Percentiles rank a stretch among this genome's conserved stretches.
Evolutionary conservation across 2,888 invertebrate genomes (phyloP).

Genomic region (Nycteola revayana): DNA sequence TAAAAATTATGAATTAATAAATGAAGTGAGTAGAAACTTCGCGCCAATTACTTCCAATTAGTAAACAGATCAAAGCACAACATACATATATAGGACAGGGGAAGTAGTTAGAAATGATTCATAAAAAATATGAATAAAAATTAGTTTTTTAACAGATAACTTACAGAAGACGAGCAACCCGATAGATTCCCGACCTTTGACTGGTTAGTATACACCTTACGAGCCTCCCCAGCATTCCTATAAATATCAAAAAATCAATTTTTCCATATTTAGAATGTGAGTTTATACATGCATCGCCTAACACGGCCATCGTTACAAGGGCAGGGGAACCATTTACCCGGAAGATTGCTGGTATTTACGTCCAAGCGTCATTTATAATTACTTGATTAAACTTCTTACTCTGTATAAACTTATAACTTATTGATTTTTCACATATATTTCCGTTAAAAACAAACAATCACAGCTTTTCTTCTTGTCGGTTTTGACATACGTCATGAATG

Average conservation of each 20-base stretch:
- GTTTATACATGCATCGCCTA: constrained; percentile 67
- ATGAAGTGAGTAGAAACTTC: constrained; percentile 14
- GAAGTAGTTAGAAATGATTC: constrained; percentile 10
- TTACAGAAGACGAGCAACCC: constrained; percentile 87
- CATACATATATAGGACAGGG: constrained; percentile 27
- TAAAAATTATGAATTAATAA: no score
- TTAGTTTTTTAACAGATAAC: constrained; percentile 42
- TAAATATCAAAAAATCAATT: constrained; percentile 80
- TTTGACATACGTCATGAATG: no score
- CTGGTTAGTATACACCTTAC: constrained; percentile 77
- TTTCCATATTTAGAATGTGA: constrained; percentile 58
- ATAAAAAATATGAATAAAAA: constrained; percentile 13
- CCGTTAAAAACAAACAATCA: constrained; percentile 41
- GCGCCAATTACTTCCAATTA: constrained; percentile 22
- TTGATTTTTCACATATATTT: constrained; percentile 41
- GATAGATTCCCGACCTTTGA: constrained; percentile 86
- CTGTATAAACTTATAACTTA: constrained; percentile 26
- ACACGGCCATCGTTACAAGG: constrained; percentile 52
- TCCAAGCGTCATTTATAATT: constrained; percentile 74
- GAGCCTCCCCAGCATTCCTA: constrained; percentile 79
- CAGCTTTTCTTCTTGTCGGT: constrained; percentile 29
- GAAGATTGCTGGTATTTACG: constrained; percentile 78
- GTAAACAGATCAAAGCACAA: constrained; percentile 35
- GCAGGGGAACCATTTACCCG: constrained; percentile 69
- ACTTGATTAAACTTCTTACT: constrained; percentile 37